These are phyloP conservation scores for Orchesella flavescens DNA, from an alignment of 2,888 invertebrate genomes.

Conservation along the genomic window DNA sequence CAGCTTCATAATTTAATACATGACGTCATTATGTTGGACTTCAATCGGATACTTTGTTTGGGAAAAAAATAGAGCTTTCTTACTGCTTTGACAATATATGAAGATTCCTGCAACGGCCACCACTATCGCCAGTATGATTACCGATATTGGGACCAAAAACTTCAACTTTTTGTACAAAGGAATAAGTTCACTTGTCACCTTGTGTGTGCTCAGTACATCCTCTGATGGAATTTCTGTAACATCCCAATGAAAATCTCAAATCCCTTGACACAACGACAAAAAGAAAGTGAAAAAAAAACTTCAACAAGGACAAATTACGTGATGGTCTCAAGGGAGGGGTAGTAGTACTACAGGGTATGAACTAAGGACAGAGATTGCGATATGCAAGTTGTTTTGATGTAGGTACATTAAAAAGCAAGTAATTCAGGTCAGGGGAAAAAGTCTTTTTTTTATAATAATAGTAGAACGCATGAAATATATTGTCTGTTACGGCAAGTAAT, in stretches of 20 bases:
- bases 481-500: background rate
- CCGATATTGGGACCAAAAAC: conserved; percentile 65
- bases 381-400: background rate
- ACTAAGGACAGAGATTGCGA: background rate
- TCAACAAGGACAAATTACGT: background rate
- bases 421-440: background rate
- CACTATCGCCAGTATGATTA: conserved; percentile 63
- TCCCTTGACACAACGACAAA: background rate
- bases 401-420: background rate
- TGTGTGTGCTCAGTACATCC: conserved; percentile 68
- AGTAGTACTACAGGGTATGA: no score
- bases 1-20: background rate
- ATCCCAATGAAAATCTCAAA: conserved; percentile 39
- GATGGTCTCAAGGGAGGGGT: no score
- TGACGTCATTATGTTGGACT: background rate
- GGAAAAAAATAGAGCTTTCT: conserved; percentile 26
- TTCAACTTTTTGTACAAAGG: conserved; percentile 70
- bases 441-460: background rate
- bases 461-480: background rate
- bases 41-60: background rate
- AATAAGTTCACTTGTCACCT: conserved; percentile 68
- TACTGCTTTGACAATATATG: conserved; percentile 69
- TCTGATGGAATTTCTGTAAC: conserved; percentile 63
- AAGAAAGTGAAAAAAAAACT: conserved; percentile 33
- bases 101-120: conserved; percentile 66